A percentile compares a stretch with the other conserved stretches of the same genome.
Evolutionary conservation across 2,888 invertebrate genomes (phyloP).

Genomic region (Lochmaea capreae): DNA sequence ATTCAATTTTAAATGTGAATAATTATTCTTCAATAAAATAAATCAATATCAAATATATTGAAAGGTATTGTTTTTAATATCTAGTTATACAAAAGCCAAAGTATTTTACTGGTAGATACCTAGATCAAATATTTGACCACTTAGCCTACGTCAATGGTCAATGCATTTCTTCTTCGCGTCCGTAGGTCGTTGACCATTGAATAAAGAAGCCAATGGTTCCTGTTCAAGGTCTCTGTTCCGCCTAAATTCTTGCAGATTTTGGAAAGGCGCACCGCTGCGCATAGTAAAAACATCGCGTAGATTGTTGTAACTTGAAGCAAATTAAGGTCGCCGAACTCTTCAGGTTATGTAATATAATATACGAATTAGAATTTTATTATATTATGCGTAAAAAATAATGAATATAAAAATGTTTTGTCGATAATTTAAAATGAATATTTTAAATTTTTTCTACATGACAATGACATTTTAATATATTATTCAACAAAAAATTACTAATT

Average conservation of each 20-base stretch:
- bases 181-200: slow-evolving; percentile 45
- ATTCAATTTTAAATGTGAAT: too few species aligned
- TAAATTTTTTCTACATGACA: too few species aligned
- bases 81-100: too few species aligned
- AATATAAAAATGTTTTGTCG: not conserved
- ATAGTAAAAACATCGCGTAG: slow-evolving; percentile 20
- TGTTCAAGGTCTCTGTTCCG: slow-evolving; percentile 43
- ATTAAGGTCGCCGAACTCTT: slow-evolving; percentile 31
- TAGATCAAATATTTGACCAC: not conserved
- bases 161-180: slow-evolving; percentile 37
- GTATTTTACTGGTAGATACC: not conserved
- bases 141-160: slow-evolving; percentile 12
- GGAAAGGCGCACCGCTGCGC: slow-evolving; percentile 36
- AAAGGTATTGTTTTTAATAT: too few species aligned
- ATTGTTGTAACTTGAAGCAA: slow-evolving; percentile 21
- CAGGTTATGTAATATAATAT: not conserved
- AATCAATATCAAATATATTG: too few species aligned
- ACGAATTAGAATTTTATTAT: not conserved
- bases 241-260: slow-evolving; percentile 43
- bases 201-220: slow-evolving; percentile 42
- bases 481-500: too few species aligned
- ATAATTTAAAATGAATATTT: not conserved
- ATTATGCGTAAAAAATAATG: not conserved
- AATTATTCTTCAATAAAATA: too few species aligned
- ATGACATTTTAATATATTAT: too few species aligned